Base-by-base conservation (phyloP, 2,888 invertebrate genomes). In the Anaspis maculata region DNA sequence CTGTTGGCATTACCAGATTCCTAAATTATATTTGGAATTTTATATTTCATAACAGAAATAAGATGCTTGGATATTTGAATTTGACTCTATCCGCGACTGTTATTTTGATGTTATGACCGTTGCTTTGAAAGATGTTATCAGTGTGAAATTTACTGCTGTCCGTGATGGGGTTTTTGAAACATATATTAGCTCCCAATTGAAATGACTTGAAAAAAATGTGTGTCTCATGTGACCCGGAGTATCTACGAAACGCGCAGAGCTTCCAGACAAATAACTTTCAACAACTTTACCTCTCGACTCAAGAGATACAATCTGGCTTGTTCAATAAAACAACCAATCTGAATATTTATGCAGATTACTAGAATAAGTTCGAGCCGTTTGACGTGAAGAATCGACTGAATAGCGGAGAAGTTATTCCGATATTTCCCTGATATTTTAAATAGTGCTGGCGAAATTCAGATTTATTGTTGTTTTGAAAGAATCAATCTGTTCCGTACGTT, bases 301-400 rank as follows among this genome's bases (percentile, higher is more conserved):
- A 46, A 51, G 48, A 44, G 46, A 49, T 47, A 46, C 49, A 54
- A 52, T 54, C 52, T 51, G 49, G 52, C 37, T 39, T 46, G 42
- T 48, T 46, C 45, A 46, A 50, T 50, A 52, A 52, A 52, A 49
- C 53, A 52, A 52, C 44, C 52, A 49, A 54, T 53, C 49, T 45
- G 56, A 52, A 55, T 53, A 54, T 56, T 56, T 56, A 56, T 55
- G 52, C 44, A 56, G 54, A 56, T 56, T 53, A 54, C 51, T 48
- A 43, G 50, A 50, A 50, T 54, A 51, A 52, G 52, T 52, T 53
- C 42, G 46, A 46, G 41, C 37, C 46, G 50, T 48, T 49, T 46
- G 48, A 47, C 46, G 41, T 42, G 40, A 49, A 47, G 44, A 34
- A 30, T 34, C 9, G 34, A 34, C 19, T 13, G 37, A 42, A 35